These are phyloP conservation scores for Dicyrtomina minuta DNA, from an alignment of 2,888 invertebrate genomes.

Conservation along the genomic window DNA sequence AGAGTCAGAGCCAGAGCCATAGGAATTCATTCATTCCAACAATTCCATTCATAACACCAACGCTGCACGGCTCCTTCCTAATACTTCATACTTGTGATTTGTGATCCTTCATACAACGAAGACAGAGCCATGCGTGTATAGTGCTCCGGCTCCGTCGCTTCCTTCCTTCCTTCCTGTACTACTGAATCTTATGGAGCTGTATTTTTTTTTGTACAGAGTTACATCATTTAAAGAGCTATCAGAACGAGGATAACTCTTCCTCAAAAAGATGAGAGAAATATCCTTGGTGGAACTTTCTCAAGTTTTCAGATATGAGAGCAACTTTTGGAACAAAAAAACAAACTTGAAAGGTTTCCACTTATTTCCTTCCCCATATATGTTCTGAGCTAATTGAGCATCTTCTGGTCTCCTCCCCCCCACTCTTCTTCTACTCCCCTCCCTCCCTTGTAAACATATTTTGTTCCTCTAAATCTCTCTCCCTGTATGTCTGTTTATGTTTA, in stretches of 20 bases:
- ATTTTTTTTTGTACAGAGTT: too few species aligned
- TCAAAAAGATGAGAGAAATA: conserved; percentile 14
- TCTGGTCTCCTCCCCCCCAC: background rate
- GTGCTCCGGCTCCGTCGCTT: too few species aligned
- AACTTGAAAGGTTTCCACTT: conserved; percentile 13
- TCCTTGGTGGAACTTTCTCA: conserved; percentile 5
- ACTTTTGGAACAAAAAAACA: background rate
- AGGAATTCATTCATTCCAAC: conserved; percentile 2
- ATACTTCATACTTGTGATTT: too few species aligned
- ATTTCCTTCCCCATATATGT: conserved; percentile 24
- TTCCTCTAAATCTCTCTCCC: background rate
- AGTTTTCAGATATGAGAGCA: background rate
- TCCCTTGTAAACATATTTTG: too few species aligned
- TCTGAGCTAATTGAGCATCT: conserved; percentile 16
- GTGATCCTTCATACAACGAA: too few species aligned
- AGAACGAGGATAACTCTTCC: background rate
- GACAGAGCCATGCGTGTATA: too few species aligned
- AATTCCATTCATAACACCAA: too few species aligned
- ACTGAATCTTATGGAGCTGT: too few species aligned
- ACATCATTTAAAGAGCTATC: background rate
- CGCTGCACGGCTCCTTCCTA: too few species aligned
- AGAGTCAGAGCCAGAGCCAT: too few species aligned
- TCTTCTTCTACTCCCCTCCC: background rate
- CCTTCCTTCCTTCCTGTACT: too few species aligned
- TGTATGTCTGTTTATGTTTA: conserved; percentile 12